Evolutionary conservation across 2,113 vertebrate species (phyloP), one percentile per base, ranked within the genome.

Genomic region (Ptilorrhoa leucosticta): DNA sequence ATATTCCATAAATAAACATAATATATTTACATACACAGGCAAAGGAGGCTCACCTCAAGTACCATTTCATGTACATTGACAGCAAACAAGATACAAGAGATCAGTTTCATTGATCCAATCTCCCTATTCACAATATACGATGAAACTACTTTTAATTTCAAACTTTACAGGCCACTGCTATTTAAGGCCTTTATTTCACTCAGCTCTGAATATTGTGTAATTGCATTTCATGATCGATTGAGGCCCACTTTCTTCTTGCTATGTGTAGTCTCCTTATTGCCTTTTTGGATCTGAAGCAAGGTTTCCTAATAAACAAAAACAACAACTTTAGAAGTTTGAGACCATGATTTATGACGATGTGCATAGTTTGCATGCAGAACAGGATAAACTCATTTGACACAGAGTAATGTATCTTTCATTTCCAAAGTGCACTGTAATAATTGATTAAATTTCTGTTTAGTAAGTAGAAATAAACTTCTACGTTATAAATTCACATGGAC

Each of bases 141-240:
- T 87, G 24, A 94, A 88, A 53, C 60, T 89, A 69, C 61, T 90
- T 97, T 96, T 95, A 95, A 96, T 96, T 97, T 93, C 48, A 69
- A 94, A 94, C 71, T 96, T 95, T 87, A 54, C 28, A 65, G 31
- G 78, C 81, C 86, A 66, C 21, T 56, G 63, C 54, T 96, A 68
- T 94, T 97, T 97, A 96, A 94, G 45, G 45, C 89, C 85, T 96
- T 97, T 93, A 95, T 95, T 93, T 61, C 60, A 72, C 73, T 90
- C 48, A 56, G 73, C 31, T 42, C 71, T 82, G 91, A 96, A 89
- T 90, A 96, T 81, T 84, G 83, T 72, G 66, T 96, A 98, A 97
- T 94, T 97, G 79, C 64, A 95, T 71, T 94, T 95, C 93, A 93
- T 44, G 71, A 93, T 96, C 51, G 79, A 95, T 85, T 93, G 91